phyloP scores from a whole-genome alignment of 2,113 vertebrate species.

The cat (Felis catus) region DNA sequence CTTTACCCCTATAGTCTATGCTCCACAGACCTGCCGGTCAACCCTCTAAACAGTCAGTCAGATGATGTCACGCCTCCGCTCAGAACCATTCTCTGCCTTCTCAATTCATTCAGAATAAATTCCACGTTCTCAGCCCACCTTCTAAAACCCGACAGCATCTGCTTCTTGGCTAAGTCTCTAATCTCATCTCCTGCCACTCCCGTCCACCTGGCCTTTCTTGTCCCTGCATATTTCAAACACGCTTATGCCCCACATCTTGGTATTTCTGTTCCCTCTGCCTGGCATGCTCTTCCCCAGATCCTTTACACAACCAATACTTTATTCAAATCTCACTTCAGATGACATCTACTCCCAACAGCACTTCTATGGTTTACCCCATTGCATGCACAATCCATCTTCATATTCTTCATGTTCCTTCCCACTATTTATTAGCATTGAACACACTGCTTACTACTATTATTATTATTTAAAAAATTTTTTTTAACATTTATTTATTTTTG shows the following conservation, averaged over 20 bases:
- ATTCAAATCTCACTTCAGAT: background rate
- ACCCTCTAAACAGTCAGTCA: background rate
- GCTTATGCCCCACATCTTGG: background rate
- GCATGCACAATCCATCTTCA: background rate
- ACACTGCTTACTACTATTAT: background rate
- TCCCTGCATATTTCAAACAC: background rate
- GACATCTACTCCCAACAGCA: background rate
- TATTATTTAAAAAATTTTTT: background rate
- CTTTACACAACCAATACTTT: background rate
- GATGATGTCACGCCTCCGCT: background rate
- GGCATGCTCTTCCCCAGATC: background rate
- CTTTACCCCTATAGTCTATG: background rate
- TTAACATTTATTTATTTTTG: too few relatives aligned
- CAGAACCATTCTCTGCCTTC: background rate
- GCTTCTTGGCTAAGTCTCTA: background rate
- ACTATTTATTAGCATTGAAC: background rate
- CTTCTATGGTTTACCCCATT: background rate
- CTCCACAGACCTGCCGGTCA: background rate
- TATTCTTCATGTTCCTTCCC: background rate
- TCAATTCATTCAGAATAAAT: background rate
- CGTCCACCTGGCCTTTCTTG: background rate
- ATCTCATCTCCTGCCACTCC: background rate
- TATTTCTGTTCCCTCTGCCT: background rate
- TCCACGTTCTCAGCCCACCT: background rate
- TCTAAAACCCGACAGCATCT: background rate